Conservation (phyloP, 2,797 vertebrate genomes). For the Silurus aristotelis region DNA sequence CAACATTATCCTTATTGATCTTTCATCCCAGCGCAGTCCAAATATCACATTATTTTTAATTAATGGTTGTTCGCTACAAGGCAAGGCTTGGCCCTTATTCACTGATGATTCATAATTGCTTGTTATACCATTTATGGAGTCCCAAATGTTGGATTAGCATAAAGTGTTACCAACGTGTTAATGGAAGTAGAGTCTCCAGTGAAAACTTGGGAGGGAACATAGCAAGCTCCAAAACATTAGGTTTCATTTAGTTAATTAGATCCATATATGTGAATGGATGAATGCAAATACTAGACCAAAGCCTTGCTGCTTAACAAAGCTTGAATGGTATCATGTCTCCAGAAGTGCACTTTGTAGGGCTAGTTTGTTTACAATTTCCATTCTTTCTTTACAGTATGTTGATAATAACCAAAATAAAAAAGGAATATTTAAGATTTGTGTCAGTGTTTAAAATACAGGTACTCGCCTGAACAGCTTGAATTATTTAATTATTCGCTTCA, state of each 20-base stretch:
- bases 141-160: slow-evolving; percentile 46
- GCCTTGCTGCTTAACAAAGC: background rate
- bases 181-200: slow-evolving; percentile 32
- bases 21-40: slow-evolving; percentile 27
- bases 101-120: slow-evolving; percentile 44
- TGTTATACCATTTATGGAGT: slow-evolving; percentile 42
- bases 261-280: background rate
- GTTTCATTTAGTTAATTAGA: slow-evolving; percentile 12
- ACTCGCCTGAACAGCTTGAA: slow-evolving; percentile 49
- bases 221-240: slow-evolving; percentile 25
- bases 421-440: slow-evolving; percentile 60
- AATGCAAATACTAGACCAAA: background rate
- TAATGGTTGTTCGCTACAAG: slow-evolving; percentile 43
- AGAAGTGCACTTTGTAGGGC: background rate
- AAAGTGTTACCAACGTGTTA: slow-evolving; percentile 42
- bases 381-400: slow-evolving; percentile 16
- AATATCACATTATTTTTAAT: slow-evolving; percentile 43
- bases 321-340: background rate
- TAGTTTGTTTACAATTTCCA: background rate
- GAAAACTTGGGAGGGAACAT: slow-evolving; percentile 21
- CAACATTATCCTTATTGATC: slow-evolving; percentile 40
- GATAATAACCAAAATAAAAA: slow-evolving; percentile 37
- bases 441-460: slow-evolving; percentile 44
- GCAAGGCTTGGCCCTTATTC: slow-evolving; percentile 31
- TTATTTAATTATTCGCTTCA: slow-evolving; percentile 47